phyloP scores from a whole-genome alignment of 1,140 invertebrate genomes.

The Ptiloglossa arizonensis region DNA sequence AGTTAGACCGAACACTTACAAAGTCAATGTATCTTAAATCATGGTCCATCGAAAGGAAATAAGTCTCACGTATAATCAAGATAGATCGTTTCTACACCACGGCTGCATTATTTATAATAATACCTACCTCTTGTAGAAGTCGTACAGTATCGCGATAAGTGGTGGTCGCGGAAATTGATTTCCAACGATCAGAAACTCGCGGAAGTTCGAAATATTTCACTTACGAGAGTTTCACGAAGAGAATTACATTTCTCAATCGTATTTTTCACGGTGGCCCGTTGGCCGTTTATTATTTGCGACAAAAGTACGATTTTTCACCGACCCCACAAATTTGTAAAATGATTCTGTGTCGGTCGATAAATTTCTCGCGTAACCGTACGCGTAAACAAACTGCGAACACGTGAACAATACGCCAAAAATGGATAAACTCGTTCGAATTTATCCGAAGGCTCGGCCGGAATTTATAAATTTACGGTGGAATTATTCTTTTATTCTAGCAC shows the following conservation, averaged over 20 bases:
- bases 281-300: constrained; percentile 13
- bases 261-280: constrained; percentile 8
- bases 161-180: too few species aligned
- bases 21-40: too few species aligned
- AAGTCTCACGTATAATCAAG: too few species aligned
- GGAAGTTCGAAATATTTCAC: background rate
- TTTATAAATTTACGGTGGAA: constrained; percentile 25
- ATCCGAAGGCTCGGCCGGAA: constrained; percentile 7
- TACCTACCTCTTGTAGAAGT: too few species aligned
- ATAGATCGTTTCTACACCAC: too few species aligned
- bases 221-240: too few species aligned
- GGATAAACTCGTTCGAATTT: constrained; percentile 23
- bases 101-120: background rate
- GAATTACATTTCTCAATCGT: constrained; percentile 29
- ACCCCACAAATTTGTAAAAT: constrained; percentile 21
- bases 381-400: constrained; percentile 23
- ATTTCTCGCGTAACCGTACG: constrained; percentile 9
- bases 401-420: constrained; percentile 4
- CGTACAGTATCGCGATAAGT: too few species aligned
- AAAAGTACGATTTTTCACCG: constrained; percentile 27
- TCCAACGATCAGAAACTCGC: background rate
- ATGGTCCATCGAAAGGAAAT: too few species aligned
- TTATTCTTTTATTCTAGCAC: constrained; percentile 16
- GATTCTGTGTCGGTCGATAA: constrained; percentile 19
- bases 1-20: too few species aligned